Conservation (phyloP, 2,113 vertebrate species). For the Cheilinus undulatus region DNA sequence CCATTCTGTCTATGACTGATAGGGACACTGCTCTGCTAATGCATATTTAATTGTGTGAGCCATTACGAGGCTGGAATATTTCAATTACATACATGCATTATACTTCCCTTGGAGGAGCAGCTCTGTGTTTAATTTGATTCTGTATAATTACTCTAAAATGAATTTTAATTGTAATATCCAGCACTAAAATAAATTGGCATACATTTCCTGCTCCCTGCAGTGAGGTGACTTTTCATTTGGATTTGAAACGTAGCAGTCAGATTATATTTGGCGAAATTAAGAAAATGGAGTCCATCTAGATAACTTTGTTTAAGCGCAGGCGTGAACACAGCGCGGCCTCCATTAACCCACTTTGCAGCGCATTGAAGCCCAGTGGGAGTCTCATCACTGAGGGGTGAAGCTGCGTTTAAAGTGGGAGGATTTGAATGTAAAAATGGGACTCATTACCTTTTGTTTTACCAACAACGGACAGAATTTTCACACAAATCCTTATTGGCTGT, state of each 20-base stretch:
- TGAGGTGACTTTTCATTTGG: constrained; percentile 52
- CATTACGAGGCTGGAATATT: constrained; percentile 79
- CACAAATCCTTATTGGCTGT: constrained; percentile 28
- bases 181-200: constrained; percentile 66
- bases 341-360: constrained; percentile 60
- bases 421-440: constrained; percentile 28
- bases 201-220: constrained; percentile 40
- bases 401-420: background rate
- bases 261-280: constrained; percentile 50
- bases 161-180: constrained; percentile 77
- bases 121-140: constrained; percentile 77
- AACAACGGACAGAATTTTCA: constrained; percentile 10
- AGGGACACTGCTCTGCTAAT: constrained; percentile 68
- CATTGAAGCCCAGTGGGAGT: constrained; percentile 33
- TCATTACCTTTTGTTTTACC: background rate
- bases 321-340: constrained; percentile 48
- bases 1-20: constrained; percentile 61
- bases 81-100: constrained; percentile 79
- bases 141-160: constrained; percentile 78
- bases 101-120: constrained; percentile 69
- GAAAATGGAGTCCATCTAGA: constrained; percentile 56
- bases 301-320: constrained; percentile 50
- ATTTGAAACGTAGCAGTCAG: constrained; percentile 37
- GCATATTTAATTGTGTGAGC: constrained; percentile 79
- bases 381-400: constrained; percentile 11